These are phyloP conservation scores for Pygocentrus nattereri DNA, from an alignment of 2,797 vertebrate species.

Conservation along the genomic window DNA sequence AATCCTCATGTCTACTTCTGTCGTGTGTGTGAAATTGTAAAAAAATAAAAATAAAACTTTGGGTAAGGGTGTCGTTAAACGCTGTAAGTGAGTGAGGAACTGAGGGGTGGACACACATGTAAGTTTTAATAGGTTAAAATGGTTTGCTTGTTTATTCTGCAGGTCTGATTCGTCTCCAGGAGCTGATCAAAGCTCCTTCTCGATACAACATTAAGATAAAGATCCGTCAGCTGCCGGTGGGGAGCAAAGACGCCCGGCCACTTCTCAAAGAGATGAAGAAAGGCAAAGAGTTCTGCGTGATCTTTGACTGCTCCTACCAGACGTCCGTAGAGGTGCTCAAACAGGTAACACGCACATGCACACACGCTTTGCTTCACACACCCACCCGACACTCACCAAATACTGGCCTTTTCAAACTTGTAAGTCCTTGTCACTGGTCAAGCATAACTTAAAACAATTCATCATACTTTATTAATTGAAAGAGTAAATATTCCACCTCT, in stretches of 20 bases:
- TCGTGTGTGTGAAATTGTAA: too few species aligned
- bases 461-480: too few species aligned
- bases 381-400: too few species aligned
- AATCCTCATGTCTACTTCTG: background rate
- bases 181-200: conserved; percentile 98
- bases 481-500: too few species aligned
- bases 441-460: too few species aligned
- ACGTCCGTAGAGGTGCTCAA: conserved; percentile 93
- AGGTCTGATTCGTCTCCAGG: conserved; percentile 96
- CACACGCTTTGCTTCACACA: background rate
- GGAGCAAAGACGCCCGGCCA: conserved; percentile 93
- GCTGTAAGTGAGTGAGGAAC: background rate
- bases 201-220: conserved; percentile 98
- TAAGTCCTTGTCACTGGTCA: too few species aligned
- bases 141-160: conserved; percentile 19
- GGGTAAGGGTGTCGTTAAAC: too few species aligned
- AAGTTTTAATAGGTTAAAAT: conserved; percentile 34
- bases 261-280: conserved; percentile 99
- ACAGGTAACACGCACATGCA: conserved; percentile 80
- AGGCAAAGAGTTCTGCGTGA: conserved; percentile 94
- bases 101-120: background rate
- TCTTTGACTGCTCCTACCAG: conserved; percentile 96
- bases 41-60: too few species aligned
- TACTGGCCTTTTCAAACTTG: too few species aligned
- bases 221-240: conserved; percentile 94